Percentiles rank a stretch among this genome's conserved stretches.
These are phyloP conservation scores for Zophobas morio DNA, from an alignment of 1,140 invertebrate species.

Conservation along the genomic window DNA sequence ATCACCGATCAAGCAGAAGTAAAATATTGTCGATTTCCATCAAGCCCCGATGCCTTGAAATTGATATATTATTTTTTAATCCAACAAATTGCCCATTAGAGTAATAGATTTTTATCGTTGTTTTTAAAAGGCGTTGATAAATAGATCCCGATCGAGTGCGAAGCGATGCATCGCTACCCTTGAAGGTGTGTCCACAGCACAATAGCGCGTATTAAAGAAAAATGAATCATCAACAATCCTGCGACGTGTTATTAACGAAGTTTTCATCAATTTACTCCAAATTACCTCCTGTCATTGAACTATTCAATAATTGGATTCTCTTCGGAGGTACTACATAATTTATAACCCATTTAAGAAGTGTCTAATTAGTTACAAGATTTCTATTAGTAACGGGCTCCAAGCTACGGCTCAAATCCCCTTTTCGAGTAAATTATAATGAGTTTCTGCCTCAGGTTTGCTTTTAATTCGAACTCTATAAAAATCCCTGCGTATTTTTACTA, in stretches of 20 bases:
- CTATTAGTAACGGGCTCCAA: constrained; percentile 20
- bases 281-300: constrained; percentile 40
- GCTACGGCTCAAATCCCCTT: constrained; percentile 11
- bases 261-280: constrained; percentile 39
- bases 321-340: constrained; percentile 37
- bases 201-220: constrained; percentile 12
- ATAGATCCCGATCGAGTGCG: constrained; percentile 3
- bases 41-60: constrained; percentile 18
- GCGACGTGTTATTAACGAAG: not conserved
- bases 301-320: constrained; percentile 36
- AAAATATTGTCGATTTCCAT: constrained; percentile 15
- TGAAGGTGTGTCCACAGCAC: constrained; percentile 17
- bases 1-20: not conserved
- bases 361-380: constrained; percentile 38
- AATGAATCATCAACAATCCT: constrained; percentile 26
- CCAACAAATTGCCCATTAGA: constrained; percentile 43
- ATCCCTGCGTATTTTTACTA: constrained; percentile 37
- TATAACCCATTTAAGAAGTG: constrained; percentile 38
- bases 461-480: constrained; percentile 8
- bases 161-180: constrained; percentile 11
- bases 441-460: constrained; percentile 15
- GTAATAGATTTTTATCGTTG: constrained; percentile 24
- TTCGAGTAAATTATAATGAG: constrained; percentile 30
- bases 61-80: constrained; percentile 48
- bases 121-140: constrained; percentile 20